A percentile compares a stretch with the other conserved stretches of the same genome.
Conservation (phyloP, 2,797 vertebrate genomes). For the Spinibarbus caldwelli region DNA sequence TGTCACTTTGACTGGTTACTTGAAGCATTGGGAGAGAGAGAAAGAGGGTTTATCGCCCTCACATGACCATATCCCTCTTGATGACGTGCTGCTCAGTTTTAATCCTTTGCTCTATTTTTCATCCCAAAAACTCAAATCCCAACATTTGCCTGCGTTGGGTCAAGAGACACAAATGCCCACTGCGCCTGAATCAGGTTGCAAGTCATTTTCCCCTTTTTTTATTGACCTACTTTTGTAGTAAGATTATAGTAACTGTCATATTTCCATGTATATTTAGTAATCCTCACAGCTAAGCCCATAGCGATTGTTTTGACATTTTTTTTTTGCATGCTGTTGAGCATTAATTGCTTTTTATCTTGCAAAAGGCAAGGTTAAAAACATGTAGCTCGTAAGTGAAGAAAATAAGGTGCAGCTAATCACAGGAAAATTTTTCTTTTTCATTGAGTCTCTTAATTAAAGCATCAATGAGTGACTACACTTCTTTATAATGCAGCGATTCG, state of each 20-base stretch:
- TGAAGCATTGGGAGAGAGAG: slow-evolving; percentile 13
- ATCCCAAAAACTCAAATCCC: slow-evolving; percentile 72
- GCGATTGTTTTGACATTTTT: slow-evolving; percentile 75
- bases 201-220: slow-evolving; percentile 44
- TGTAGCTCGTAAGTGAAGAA: not conserved
- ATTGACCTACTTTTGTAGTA: slow-evolving; percentile 81
- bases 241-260: slow-evolving; percentile 83
- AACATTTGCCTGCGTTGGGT: slow-evolving; percentile 66
- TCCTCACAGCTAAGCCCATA: slow-evolving; percentile 77
- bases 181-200: slow-evolving; percentile 64
- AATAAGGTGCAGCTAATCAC: slow-evolving; percentile 6
- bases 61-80: slow-evolving; percentile 63
- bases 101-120: slow-evolving; percentile 79
- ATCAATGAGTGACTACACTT: not conserved
- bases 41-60: slow-evolving; percentile 45
- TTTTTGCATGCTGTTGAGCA: slow-evolving; percentile 72
- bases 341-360: slow-evolving; percentile 66
- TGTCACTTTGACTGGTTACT: slow-evolving; percentile 31
- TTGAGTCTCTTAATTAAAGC: not conserved
- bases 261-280: slow-evolving; percentile 82
- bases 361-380: slow-evolving; percentile 5
- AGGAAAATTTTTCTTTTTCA: not conserved
- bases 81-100: slow-evolving; percentile 74
- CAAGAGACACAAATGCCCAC: slow-evolving; percentile 75
- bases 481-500: not conserved